A percentile compares a stretch with the other conserved stretches of the same genome.
These are phyloP conservation scores for Sciurus carolinensis DNA, from an alignment of 2,797 vertebrate genomes.

Conservation along the genomic window DNA sequence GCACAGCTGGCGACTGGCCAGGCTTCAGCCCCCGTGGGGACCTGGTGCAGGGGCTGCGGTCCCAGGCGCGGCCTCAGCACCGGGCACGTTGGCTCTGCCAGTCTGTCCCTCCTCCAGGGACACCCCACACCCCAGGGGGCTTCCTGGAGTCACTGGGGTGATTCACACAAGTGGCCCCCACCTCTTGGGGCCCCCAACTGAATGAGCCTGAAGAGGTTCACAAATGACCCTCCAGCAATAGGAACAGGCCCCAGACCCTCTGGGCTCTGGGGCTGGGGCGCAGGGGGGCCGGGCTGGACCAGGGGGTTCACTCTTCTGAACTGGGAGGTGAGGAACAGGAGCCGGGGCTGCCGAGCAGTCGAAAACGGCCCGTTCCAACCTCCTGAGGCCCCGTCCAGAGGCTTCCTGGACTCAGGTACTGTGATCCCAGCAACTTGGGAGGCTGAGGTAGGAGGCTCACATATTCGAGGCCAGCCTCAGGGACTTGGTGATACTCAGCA, in stretches of 20 bases:
- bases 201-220: not conserved
- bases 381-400: no score
- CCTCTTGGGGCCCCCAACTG: not conserved
- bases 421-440: no score
- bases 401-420: not conserved
- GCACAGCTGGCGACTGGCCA: not conserved
- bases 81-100: rapidly evolving
- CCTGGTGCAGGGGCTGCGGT: not conserved
- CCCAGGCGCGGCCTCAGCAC: not conserved
- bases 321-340: not conserved
- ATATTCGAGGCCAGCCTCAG: no score
- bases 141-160: not conserved
- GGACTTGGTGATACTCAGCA: no score
- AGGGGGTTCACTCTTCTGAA: not conserved
- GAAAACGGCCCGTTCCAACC: not conserved
- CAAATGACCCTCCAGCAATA: not conserved
- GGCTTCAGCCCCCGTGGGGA: not conserved
- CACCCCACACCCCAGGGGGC: not conserved
- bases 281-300: no score
- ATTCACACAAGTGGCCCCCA: not conserved
- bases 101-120: not conserved
- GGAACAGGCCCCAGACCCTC: not conserved
- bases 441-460: no score
- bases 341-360: not conserved
- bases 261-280: not conserved